Evolutionary conservation across 2,888 invertebrate species (phyloP).

Genomic region (Melitaea athalia): DNA sequence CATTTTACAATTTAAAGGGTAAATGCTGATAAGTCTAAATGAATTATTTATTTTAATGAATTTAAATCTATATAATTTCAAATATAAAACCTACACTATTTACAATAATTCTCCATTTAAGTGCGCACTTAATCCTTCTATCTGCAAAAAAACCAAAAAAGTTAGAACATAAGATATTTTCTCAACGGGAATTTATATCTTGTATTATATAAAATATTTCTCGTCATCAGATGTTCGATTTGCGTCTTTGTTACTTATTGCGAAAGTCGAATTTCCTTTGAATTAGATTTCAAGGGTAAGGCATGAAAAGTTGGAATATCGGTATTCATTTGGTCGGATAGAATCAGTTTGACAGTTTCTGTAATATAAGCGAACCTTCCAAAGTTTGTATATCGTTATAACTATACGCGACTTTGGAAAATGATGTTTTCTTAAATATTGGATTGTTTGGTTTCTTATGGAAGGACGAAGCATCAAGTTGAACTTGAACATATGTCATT

Average conservation of each 20-base stretch:
- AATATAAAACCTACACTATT: neutral
- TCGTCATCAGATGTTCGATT: neutral
- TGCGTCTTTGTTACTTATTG: neutral
- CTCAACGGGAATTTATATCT: conserved; percentile 4
- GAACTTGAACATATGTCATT: neutral
- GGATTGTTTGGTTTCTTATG: neutral
- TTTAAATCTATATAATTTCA: neutral
- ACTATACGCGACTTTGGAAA: neutral
- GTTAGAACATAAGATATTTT: conserved; percentile 8
- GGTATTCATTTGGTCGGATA: conserved; percentile 26
- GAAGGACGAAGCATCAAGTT: neutral
- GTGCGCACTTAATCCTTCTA: neutral
- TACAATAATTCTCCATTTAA: neutral
- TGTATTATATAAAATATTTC: conserved; percentile 11
- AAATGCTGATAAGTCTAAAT: too few species aligned
- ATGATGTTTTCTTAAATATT: neutral
- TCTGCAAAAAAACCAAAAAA: neutral
- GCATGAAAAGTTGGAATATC: conserved; percentile 18
- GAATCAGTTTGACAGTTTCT: conserved; percentile 34
- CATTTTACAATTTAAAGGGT: too few species aligned
- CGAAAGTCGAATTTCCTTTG: conserved; percentile 11
- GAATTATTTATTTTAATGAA: too few species aligned
- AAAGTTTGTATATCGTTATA: conserved; percentile 19
- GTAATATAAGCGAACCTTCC: conserved; percentile 2
- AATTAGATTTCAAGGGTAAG: conserved; percentile 5